phyloP scores from a whole-genome alignment of 2,888 invertebrate species.

The Auanema sp. region DNA sequence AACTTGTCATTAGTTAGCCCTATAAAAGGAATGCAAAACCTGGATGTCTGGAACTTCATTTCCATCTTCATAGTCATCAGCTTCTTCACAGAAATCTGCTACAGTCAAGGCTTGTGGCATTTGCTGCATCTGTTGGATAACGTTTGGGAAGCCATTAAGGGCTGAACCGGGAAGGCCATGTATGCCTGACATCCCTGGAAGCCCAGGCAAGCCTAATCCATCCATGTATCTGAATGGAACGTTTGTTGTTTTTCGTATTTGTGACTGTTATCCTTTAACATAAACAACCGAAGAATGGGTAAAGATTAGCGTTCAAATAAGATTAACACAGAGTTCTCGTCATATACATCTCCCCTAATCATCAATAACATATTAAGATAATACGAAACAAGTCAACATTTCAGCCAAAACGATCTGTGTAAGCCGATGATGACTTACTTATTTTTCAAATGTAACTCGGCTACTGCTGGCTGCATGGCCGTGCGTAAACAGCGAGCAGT shows the following conservation, averaged over 20 bases:
- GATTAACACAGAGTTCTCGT: neutral
- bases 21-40: constrained; percentile 4
- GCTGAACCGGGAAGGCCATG: constrained; percentile 4
- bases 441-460: too few species aligned
- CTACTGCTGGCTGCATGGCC: too few species aligned
- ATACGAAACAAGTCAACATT: too few species aligned
- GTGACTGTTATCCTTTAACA: neutral
- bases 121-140: neutral
- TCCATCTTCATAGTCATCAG: constrained; percentile 13
- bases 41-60: constrained; percentile 22
- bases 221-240: neutral
- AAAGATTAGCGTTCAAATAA: constrained; percentile 5
- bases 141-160: neutral
- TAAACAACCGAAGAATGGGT: neutral
- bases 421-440: too few species aligned
- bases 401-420: too few species aligned
- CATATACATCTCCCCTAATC: too few species aligned
- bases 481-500: too few species aligned
- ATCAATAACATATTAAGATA: too few species aligned
- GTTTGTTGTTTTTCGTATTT: neutral
- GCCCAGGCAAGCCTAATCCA: neutral
- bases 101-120: constrained; percentile 7
- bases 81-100: constrained; percentile 13
- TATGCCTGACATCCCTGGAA: constrained; percentile 8
- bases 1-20: neutral